Evolutionary conservation across 2,888 invertebrate species (phyloP).

Genomic region (Drosophila longiperda): DNA sequence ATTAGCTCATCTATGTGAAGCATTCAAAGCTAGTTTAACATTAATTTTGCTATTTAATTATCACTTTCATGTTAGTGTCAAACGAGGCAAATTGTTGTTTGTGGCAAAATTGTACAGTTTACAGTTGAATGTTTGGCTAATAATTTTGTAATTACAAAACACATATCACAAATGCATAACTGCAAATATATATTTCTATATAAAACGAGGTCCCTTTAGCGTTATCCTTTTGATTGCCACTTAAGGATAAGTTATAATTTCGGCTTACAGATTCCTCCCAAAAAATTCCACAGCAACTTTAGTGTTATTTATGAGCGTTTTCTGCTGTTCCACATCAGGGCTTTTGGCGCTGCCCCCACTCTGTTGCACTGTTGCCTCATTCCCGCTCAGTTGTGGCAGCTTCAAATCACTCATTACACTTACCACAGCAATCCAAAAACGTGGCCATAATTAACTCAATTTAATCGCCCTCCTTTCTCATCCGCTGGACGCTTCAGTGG

Average conservation of each 20-base stretch:
- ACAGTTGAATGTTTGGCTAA: constrained; percentile 11
- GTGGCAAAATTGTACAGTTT: constrained; percentile 3
- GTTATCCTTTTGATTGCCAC: constrained; percentile 20
- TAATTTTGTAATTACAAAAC: constrained; percentile 22
- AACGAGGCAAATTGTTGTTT: constrained; percentile 9
- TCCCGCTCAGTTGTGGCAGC: constrained; percentile 33
- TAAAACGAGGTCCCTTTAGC: constrained; percentile 1
- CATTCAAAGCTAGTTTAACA: background rate
- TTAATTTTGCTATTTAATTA: constrained; percentile 4
- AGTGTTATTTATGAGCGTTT: constrained; percentile 51
- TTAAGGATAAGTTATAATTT: constrained; percentile 33
- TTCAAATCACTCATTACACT: constrained; percentile 63
- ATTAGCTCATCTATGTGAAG: background rate
- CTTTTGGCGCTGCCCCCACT: constrained; percentile 3
- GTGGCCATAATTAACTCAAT: constrained; percentile 77
- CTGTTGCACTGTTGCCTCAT: background rate
- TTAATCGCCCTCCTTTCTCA: constrained; percentile 60
- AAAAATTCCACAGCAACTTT: constrained; percentile 27
- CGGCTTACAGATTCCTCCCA: background rate
- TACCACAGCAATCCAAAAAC: constrained; percentile 59
- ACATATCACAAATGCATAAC: constrained; percentile 21
- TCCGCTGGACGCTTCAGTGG: constrained; percentile 62
- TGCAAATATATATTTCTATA: constrained; percentile 5
- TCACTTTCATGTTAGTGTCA: constrained; percentile 15
- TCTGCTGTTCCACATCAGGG: constrained; percentile 40